Base-by-base conservation (phyloP, 1,140 invertebrate species). In the Anagrus nilaparvatae region DNA sequence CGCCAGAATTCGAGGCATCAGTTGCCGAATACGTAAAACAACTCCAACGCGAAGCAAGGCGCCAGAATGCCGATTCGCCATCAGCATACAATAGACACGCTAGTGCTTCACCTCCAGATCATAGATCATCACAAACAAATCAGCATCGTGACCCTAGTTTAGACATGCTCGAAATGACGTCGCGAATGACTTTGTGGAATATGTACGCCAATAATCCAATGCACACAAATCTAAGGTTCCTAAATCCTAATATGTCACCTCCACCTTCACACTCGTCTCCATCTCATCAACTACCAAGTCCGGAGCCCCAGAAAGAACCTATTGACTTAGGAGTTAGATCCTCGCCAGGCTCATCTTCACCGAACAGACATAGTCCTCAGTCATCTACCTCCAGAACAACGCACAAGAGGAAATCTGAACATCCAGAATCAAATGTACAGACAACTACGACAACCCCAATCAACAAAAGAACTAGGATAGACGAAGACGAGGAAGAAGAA, bases 11-110 rank as follows among this genome's bases (percentile, higher is more conserved):
- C 35, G 81, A 85, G 52, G 77, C 74, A 43, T 70, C 80, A n/a
- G 81, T 86, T 71, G 72, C 80, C 44, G 82, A 87, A 49, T 87
- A 86, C 51, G 72, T 87, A 45, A 83, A 82, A 60, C 55, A 82
- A 38, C 66, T 42, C 18, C 45, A 47, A 27, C 45, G 40, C 16
- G 45, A 47, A 10, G 72, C 43, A 70, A 74, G 49, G 65, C 73
- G 42, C 56, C 29, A 51, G 60, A 14, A 60, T 0, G 50, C 63
- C 0, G 49, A 44, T 1, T 71, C 68, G 46, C 74, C 65, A 48
- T 50, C 58, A 49, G 46, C 5, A 38, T 48, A 14, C 13, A 24
- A 21, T 16, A 34, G 39, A 6, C 40, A 35, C 68, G 54, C 51
- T 76, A 77, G 63, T 49, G 49, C 69, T 6, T 74, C 78, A 9